Evolutionary conservation across 2,888 invertebrate species (phyloP).

Genomic region (Congeria kusceri): DNA sequence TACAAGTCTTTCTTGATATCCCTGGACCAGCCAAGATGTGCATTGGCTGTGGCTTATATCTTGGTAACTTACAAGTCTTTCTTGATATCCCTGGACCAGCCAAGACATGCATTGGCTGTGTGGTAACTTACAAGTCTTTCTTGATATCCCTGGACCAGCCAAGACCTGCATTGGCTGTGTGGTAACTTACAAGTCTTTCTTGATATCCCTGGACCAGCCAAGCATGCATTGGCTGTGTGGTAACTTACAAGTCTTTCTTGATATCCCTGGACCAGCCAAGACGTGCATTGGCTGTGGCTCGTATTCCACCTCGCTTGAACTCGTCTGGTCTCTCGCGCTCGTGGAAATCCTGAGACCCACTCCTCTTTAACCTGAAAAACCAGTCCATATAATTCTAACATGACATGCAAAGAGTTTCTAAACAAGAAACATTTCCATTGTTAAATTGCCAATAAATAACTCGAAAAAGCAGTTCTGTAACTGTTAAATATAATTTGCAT

Average conservation of each 20-base stretch:
- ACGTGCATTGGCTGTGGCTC: slow-evolving; percentile 91
- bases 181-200: no score
- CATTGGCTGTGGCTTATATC: slow-evolving; percentile 90
- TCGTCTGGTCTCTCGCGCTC: slow-evolving; percentile 79
- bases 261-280: slow-evolving; percentile 88
- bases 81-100: no score
- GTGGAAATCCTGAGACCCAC: slow-evolving; percentile 85
- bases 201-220: no score
- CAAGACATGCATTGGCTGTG: no score
- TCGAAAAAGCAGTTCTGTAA: no score
- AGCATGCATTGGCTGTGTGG: no score
- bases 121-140: slow-evolving; percentile 74
- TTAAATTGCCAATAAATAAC: no score
- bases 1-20: slow-evolving; percentile 79
- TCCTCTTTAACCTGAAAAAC: slow-evolving; percentile 85
- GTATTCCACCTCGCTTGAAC: slow-evolving; percentile 89
- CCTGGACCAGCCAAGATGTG: slow-evolving; percentile 89
- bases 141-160: slow-evolving; percentile 87
- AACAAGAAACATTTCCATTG: no score
- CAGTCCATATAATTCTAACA: no score
- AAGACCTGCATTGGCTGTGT: slow-evolving; percentile 90
- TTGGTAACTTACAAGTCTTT: slow-evolving; percentile 79
- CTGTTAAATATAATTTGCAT: no score
- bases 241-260: slow-evolving; percentile 74
- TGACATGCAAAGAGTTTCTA: no score